Conservation (phyloP, 2,113 vertebrate genomes). For the Dipodomys merriami region DNA sequence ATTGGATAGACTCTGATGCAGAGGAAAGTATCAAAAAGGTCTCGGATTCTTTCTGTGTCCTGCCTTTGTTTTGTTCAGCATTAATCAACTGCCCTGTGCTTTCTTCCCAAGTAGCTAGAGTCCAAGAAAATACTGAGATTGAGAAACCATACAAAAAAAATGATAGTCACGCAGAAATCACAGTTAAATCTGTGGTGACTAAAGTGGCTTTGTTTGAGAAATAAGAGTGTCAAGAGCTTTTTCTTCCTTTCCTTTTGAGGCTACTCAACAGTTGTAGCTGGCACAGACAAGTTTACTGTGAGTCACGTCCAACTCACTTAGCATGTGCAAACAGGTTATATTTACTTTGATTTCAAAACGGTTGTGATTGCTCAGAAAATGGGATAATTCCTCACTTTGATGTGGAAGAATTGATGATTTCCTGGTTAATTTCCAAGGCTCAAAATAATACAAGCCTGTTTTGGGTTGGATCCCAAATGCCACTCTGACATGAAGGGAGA, state of each 20-base stretch:
- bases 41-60: slow-evolving; percentile 73
- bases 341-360: slow-evolving; percentile 71
- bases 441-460: slow-evolving; percentile 60
- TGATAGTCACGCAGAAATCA: slow-evolving; percentile 83
- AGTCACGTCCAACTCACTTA: slow-evolving; percentile 72
- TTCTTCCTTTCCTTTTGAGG: slow-evolving; percentile 64
- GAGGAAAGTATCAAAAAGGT: slow-evolving; percentile 9
- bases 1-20: not conserved
- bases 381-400: slow-evolving; percentile 28
- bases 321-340: slow-evolving; percentile 63
- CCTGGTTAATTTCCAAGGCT: slow-evolving; percentile 65
- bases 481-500: slow-evolving; percentile 49
- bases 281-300: slow-evolving; percentile 74
- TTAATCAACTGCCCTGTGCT: slow-evolving; percentile 74
- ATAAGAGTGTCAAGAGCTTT: slow-evolving; percentile 73
- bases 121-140: slow-evolving; percentile 81
- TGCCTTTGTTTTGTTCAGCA: slow-evolving; percentile 69
- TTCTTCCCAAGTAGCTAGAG: slow-evolving; percentile 78
- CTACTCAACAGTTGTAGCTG: slow-evolving; percentile 72
- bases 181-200: slow-evolving; percentile 78
- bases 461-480: slow-evolving; percentile 28
- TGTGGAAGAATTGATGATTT: slow-evolving; percentile 39
- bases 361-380: slow-evolving; percentile 58
- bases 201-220: slow-evolving; percentile 79
- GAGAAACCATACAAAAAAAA: slow-evolving; percentile 84